These are phyloP conservation scores for Holocentrus rufus DNA, from an alignment of 2,797 vertebrate genomes.

Conservation along the genomic window DNA sequence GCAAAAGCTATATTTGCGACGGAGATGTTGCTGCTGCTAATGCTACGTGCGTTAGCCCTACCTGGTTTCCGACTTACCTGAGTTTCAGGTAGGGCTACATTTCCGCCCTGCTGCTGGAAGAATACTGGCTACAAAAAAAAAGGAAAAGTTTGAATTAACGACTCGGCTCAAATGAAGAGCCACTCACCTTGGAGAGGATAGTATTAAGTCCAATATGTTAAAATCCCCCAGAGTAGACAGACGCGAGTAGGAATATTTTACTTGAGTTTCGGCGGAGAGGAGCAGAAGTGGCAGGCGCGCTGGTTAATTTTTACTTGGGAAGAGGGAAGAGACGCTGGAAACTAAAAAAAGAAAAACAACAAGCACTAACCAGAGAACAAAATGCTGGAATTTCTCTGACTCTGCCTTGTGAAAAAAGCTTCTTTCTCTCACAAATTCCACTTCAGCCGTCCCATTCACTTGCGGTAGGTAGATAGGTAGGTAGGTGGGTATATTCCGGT, in stretches of 20 bases:
- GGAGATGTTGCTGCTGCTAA: not conserved
- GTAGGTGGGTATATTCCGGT: constrained; percentile 29
- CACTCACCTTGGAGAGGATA: constrained; percentile 57
- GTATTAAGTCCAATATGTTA: not conserved
- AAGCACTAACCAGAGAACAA: not conserved
- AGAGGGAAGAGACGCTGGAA: constrained; percentile 22
- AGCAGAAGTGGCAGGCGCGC: constrained; percentile 27
- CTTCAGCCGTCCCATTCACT: constrained; percentile 45
- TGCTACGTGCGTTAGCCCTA: constrained; percentile 26
- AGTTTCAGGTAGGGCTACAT: constrained; percentile 70
- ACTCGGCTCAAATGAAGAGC: not conserved
- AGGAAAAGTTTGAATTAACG: constrained; percentile 58
- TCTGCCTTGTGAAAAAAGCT: not conserved
- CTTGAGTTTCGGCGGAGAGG: constrained; percentile 45
- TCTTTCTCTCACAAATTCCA: constrained; percentile 15
- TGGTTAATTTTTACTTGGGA: constrained; percentile 25
- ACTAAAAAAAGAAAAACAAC: constrained; percentile 14
- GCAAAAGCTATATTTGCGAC: constrained; percentile 23
- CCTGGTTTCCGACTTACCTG: constrained; percentile 78
- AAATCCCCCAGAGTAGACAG: constrained; percentile 29
- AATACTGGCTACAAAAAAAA: not conserved
- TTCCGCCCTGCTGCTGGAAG: constrained; percentile 65
- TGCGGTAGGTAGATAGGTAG: constrained; percentile 28
- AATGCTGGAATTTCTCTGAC: constrained; percentile 59
- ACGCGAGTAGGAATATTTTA: constrained; percentile 33